Percentiles rank a stretch among this genome's conserved stretches.
phyloP scores from a whole-genome alignment of 2,113 vertebrate species.

The Ascaphus truei region DNA sequence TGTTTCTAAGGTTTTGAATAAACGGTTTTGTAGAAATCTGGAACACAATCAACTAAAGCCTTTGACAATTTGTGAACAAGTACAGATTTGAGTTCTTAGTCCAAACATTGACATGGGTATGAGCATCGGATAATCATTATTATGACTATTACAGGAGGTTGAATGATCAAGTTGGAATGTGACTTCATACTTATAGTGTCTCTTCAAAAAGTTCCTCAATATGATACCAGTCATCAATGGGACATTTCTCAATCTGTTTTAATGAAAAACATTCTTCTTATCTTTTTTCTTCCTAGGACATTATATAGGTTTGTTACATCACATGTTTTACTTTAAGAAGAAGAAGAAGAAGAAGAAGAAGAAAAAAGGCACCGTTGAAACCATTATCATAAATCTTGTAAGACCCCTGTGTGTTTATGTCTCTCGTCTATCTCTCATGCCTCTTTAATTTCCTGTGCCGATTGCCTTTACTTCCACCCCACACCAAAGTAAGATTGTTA shows the following conservation, averaged over 20 bases:
- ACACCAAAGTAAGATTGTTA: slow-evolving; percentile 38
- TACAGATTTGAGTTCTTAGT: slow-evolving; percentile 6
- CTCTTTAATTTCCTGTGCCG: slow-evolving; percentile 59
- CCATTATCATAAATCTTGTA: slow-evolving; percentile 38
- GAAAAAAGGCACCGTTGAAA: too few species aligned
- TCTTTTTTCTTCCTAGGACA: slow-evolving; percentile 43
- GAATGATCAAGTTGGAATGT: not conserved
- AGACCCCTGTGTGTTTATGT: slow-evolving; percentile 44
- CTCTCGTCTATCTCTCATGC: slow-evolving; percentile 44
- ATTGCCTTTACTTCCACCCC: slow-evolving; percentile 39
- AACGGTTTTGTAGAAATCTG: slow-evolving; percentile 28
- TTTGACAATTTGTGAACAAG: slow-evolving; percentile 9
- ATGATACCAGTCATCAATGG: not conserved
- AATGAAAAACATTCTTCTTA: slow-evolving; percentile 67
- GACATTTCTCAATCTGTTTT: slow-evolving; percentile 50
- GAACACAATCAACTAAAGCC: too few species aligned
- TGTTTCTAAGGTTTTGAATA: slow-evolving; percentile 14
- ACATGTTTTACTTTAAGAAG: slow-evolving; percentile 22
- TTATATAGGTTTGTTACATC: slow-evolving; percentile 5
- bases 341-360: slow-evolving; percentile 37
- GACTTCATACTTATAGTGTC: not conserved
- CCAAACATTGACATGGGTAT: slow-evolving; percentile 1
- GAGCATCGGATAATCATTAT: not conserved
- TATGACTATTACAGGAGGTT: not conserved
- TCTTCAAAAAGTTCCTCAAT: not conserved